Evolutionary conservation across 2,113 vertebrate species (phyloP).

Genomic region (Xyrauchen texanus): DNA sequence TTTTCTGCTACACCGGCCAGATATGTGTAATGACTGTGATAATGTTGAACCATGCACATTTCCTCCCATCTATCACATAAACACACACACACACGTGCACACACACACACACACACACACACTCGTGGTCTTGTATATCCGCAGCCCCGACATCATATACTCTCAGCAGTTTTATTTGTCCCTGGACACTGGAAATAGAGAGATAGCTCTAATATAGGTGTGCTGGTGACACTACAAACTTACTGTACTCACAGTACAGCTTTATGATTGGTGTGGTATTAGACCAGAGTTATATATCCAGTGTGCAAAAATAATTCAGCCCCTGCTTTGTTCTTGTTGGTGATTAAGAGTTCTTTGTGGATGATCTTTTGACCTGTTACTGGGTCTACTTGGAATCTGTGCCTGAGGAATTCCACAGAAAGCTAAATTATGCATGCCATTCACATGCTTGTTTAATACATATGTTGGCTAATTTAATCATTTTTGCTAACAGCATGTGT

Average conservation of each 20-base stretch:
- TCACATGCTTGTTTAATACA: too few relatives aligned
- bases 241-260: constrained; percentile 9
- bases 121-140: constrained; percentile 13
- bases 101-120: not conserved
- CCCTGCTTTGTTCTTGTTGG: constrained; percentile 24
- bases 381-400: not conserved
- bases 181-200: constrained; percentile 38
- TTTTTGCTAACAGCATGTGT: too few relatives aligned
- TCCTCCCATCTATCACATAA: constrained; percentile 55
- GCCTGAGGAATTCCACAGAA: not conserved
- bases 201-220: constrained; percentile 46
- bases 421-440: too few relatives aligned
- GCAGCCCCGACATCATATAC: constrained; percentile 47
- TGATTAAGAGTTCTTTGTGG: constrained; percentile 18
- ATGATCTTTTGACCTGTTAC: not conserved
- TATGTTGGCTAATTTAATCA: too few relatives aligned
- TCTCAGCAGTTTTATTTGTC: constrained; percentile 59
- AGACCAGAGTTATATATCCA: not conserved
- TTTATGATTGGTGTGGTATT: constrained; percentile 38
- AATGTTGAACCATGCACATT: constrained; percentile 58
- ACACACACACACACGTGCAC: not conserved
- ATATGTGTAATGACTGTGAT: constrained; percentile 55
- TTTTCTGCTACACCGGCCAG: constrained; percentile 36
- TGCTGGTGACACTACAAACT: constrained; percentile 49
- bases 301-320: constrained; percentile 16